A percentile compares a stretch with the other conserved stretches of the same genome.
Conservation (phyloP, 2,113 vertebrate genomes). For the Romanogobio albipinnatus region DNA sequence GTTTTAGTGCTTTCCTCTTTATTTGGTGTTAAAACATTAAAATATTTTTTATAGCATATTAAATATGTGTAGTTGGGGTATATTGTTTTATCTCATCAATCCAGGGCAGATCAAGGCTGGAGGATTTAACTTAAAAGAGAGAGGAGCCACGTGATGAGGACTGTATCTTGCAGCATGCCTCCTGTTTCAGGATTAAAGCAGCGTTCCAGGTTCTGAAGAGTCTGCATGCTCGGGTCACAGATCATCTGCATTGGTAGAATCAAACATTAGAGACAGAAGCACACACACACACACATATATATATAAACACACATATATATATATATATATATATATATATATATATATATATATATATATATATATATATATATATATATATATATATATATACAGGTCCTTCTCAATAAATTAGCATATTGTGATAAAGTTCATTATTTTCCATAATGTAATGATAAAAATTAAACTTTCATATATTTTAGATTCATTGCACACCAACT, state of each 20-base stretch:
- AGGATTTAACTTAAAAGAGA: constrained; percentile 73
- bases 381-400: too few species aligned
- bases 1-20: not conserved
- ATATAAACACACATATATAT: too few species aligned
- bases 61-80: not conserved
- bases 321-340: too few species aligned
- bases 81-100: not conserved
- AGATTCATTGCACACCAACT: too few species aligned
- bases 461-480: too few species aligned
- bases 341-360: too few species aligned
- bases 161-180: constrained; percentile 70
- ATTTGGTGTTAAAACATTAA: constrained; percentile 7
- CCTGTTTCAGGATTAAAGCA: constrained; percentile 81
- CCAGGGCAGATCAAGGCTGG: not conserved
- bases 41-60: not conserved
- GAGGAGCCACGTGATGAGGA: constrained; percentile 78
- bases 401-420: too few species aligned
- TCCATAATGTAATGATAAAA: too few species aligned
- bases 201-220: constrained; percentile 76
- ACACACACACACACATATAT: not conserved
- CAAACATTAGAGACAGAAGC: not conserved
- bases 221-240: constrained; percentile 75
- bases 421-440: too few species aligned
- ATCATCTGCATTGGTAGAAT: constrained; percentile 72
- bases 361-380: too few species aligned